Evolutionary conservation across 2,113 vertebrate species (phyloP), one percentile per base, ranked within the genome.

Genomic region (Burhinus bistriatus): DNA sequence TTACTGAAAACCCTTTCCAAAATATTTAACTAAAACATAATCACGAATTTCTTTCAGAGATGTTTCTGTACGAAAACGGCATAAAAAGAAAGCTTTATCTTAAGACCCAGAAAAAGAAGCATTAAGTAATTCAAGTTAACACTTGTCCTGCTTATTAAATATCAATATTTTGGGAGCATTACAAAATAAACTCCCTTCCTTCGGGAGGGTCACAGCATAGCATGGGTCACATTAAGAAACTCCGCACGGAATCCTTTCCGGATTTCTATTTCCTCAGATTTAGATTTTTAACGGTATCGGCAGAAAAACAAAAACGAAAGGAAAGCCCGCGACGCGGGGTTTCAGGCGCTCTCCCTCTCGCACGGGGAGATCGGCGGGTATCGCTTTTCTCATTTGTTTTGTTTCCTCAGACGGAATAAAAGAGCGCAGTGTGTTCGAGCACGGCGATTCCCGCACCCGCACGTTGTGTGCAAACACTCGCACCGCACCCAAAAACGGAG

Each of bases 1-100:
- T n/a, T 61, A 55, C 32, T 30, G 54, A 85, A 93, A 87, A 77
- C 54, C 14, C 51, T 91, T 91, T 44, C 49, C 23, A 68, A 95
- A 95, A 90, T 59, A 90, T 83, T 95, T 93, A 85, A 77, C 77
- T 80, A 49, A 95, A 96, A 54, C 51, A 23, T 26, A n/a, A 54
- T 16, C 7, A 14, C 5, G 22, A 90, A 75, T 89, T 95, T 90
- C 10, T 89, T 62, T 83, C 17, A 18, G 73, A 34, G 29, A 51
- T 21, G 30, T 66, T 82, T 84, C 80, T 20, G 6, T 49, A 75
- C 2, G 11, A 85, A 91, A 89, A 82, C 4, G 8, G 55, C 58
- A 59, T 25, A 47, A 73, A 87, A 88, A 80, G 9, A 9, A 29
- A 73, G 52, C 71, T 96, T 96, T 78, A 68, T 78, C 73, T 80